These are phyloP conservation scores for Crotalus helleri DNA, from an alignment of 2,113 vertebrate species.

Conservation along the genomic window DNA sequence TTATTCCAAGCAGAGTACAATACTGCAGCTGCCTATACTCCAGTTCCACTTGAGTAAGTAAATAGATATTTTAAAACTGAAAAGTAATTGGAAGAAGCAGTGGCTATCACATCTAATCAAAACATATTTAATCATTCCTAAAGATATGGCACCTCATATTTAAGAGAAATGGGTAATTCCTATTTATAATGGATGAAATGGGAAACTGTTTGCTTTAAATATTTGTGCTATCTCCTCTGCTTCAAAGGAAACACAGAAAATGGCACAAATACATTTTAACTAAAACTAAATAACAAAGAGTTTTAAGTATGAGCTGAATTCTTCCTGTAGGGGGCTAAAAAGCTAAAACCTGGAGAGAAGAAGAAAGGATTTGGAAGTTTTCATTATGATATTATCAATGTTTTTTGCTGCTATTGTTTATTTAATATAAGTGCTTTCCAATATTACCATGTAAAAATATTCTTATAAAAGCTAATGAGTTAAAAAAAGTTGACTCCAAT, in stretches of 20 bases:
- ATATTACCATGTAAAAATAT: neutral
- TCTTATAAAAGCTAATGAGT: constrained; percentile 23
- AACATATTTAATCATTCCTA: neutral
- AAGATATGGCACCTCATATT: neutral
- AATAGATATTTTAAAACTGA: neutral
- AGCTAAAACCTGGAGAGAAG: neutral
- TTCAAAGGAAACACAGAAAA: neutral
- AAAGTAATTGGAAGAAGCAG: neutral
- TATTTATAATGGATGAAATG: neutral
- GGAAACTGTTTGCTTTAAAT: neutral
- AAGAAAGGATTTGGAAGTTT: neutral
- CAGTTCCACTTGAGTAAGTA: neutral
- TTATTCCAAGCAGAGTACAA: neutral
- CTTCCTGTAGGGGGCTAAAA: neutral
- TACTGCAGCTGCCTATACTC: neutral
- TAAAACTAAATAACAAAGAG: neutral
- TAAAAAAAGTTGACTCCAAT: constrained; percentile 21
- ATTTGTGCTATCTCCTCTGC: neutral
- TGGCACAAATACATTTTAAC: neutral
- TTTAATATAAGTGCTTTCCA: neutral
- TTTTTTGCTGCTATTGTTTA: neutral
- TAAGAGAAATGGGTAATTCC: neutral
- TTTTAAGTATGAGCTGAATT: neutral
- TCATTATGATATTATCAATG: neutral
- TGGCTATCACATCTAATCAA: neutral